Percentiles rank a stretch among this genome's conserved stretches.
phyloP scores from a whole-genome alignment of 1,140 invertebrate genomes.

The Teleopsis dalmanni region DNA sequence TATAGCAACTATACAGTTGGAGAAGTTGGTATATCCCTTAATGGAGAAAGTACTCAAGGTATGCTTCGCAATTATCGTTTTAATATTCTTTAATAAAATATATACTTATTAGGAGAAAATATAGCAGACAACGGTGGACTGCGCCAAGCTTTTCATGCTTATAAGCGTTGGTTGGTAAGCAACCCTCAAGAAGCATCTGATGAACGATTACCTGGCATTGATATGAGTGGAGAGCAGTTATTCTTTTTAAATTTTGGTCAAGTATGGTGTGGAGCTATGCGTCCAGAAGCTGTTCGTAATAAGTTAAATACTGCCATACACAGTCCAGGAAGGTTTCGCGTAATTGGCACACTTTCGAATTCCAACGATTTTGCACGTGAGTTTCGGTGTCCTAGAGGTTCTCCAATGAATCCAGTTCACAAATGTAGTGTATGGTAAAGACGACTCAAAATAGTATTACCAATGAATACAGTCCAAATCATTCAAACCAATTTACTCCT shows the following conservation, averaged over 20 bases:
- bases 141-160: slow-evolving; percentile 68
- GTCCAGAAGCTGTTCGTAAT: slow-evolving; percentile 36
- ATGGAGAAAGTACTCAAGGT: slow-evolving; percentile 48
- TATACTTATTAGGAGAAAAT: slow-evolving; percentile 59
- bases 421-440: slow-evolving; percentile 61
- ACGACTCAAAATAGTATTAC: neutral
- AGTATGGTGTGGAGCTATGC: slow-evolving; percentile 63
- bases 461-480: no score
- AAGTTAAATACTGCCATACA: slow-evolving; percentile 72
- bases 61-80: slow-evolving; percentile 25
- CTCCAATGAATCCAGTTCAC: slow-evolving; percentile 72
- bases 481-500: neutral
- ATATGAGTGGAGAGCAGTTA: slow-evolving; percentile 64
- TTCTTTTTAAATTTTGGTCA: slow-evolving; percentile 83
- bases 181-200: slow-evolving; percentile 24
- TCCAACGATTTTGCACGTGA: slow-evolving; percentile 71
- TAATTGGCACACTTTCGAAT: slow-evolving; percentile 79
- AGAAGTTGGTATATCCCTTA: slow-evolving; percentile 50
- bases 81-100: neutral
- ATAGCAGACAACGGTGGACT: slow-evolving; percentile 87
- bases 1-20: slow-evolving; percentile 55
- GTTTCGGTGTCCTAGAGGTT: slow-evolving; percentile 60
- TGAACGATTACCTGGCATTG: slow-evolving; percentile 64
- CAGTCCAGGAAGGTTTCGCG: slow-evolving; percentile 65
- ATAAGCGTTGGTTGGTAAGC: slow-evolving; percentile 30